Evolutionary conservation across 2,888 invertebrate species (phyloP).

Genomic region (Athalia cordata): DNA sequence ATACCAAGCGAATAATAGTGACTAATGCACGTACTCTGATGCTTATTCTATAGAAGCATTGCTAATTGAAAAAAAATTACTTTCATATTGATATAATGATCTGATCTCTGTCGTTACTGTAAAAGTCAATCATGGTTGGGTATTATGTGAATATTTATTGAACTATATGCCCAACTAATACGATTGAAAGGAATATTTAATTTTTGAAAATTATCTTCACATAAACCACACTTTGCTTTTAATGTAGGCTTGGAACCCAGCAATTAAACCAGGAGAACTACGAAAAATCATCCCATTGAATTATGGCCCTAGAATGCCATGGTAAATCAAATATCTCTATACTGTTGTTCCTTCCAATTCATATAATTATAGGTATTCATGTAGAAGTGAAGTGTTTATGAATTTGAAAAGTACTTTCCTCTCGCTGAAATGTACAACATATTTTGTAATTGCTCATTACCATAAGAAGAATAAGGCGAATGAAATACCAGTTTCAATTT

Average conservation of each 20-base stretch:
- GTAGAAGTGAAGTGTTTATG: neutral
- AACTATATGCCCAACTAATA: neutral
- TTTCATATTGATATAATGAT: slow-evolving; percentile 5
- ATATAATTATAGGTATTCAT: neutral
- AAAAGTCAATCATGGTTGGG: neutral
- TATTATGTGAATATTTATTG: neutral
- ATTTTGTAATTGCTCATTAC: neutral
- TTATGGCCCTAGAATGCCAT: neutral
- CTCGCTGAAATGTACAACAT: neutral
- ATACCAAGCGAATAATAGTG: neutral
- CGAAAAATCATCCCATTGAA: no score
- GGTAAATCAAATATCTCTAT: neutral
- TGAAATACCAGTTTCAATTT: neutral
- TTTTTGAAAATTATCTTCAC: no score
- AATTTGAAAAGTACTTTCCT: neutral
- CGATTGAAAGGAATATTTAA: no score
- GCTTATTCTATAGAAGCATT: neutral
- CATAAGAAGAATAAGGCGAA: neutral
- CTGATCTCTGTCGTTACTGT: neutral
- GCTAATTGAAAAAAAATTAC: neutral
- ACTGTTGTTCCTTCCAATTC: neutral
- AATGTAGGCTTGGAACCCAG: no score
- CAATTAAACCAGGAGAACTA: no score
- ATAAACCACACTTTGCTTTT: no score
- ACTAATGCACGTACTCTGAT: neutral